Evolutionary conservation across 1,140 invertebrate genomes (phyloP).

Genomic region (Sycobia sp.): DNA sequence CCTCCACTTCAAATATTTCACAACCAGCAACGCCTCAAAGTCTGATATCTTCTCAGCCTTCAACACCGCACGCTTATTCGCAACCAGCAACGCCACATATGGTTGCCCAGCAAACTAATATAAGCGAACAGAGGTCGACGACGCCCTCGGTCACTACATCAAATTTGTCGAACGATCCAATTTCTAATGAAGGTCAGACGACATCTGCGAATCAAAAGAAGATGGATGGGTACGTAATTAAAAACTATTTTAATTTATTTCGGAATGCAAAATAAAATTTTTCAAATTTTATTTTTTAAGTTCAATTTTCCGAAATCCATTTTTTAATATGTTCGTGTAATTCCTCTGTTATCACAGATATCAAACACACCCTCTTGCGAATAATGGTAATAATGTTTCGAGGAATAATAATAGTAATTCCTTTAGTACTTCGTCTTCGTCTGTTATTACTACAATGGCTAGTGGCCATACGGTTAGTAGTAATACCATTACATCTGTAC

Average conservation of each 20-base stretch:
- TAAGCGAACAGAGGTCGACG: slow-evolving; percentile 45
- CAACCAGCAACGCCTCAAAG: slow-evolving; percentile 57
- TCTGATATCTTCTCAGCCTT: slow-evolving; percentile 54
- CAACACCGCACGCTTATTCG: slow-evolving; percentile 55
- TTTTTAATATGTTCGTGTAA: too few species aligned
- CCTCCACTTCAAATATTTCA: slow-evolving; percentile 47
- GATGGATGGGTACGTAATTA: slow-evolving; percentile 14
- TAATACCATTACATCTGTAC: slow-evolving; percentile 78
- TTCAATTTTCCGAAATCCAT: too few species aligned
- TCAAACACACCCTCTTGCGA: slow-evolving; percentile 55
- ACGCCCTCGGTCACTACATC: slow-evolving; percentile 36
- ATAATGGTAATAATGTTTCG: slow-evolving; percentile 39
- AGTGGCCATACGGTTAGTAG: slow-evolving; percentile 74
- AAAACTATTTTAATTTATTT: too few species aligned
- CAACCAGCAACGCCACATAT: slow-evolving; percentile 57
- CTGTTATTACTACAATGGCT: slow-evolving; percentile 72
- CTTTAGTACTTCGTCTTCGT: slow-evolving; percentile 54
- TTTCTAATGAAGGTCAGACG: slow-evolving; percentile 35
- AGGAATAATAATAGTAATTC: slow-evolving; percentile 2
- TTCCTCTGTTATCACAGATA: slow-evolving; percentile 20
- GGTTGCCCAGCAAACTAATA: slow-evolving; percentile 35
- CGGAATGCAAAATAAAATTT: too few species aligned
- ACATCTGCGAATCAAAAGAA: slow-evolving; percentile 2
- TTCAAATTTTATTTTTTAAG: too few species aligned
- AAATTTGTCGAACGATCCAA: slow-evolving; percentile 1